These are phyloP conservation scores for Tetragonula clypearis DNA, from an alignment of 1,140 invertebrate genomes.

Conservation along the genomic window DNA sequence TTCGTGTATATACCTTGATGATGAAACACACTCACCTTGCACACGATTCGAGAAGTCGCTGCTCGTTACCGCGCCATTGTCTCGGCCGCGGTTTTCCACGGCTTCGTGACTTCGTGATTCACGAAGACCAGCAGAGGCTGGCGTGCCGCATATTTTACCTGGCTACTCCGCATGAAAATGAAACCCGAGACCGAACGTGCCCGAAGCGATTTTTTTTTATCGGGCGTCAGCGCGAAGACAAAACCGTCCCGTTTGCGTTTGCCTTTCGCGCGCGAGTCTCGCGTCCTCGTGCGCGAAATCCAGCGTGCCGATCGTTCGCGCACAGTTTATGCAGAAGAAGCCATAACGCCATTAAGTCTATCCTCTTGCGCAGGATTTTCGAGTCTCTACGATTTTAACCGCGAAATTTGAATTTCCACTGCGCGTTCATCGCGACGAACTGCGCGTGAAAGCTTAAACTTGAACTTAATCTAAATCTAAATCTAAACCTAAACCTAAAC, in stretches of 20 bases:
- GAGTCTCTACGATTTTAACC: too few relatives aligned
- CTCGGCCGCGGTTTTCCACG: conserved; percentile 22
- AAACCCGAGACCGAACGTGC: conserved; percentile 48
- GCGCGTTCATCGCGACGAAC: too few relatives aligned
- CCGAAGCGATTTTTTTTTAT: conserved; percentile 39
- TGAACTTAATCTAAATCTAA: too few relatives aligned
- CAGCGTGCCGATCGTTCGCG: background rate
- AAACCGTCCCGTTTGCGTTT: conserved; percentile 6
- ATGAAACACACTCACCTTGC: conserved; percentile 46
- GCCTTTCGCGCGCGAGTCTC: conserved; percentile 24
- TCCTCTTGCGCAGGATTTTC: too few relatives aligned
- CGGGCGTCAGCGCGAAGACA: conserved; percentile 6
- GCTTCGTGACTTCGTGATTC: conserved; percentile 55
- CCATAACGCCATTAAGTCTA: too few relatives aligned
- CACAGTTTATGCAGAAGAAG: background rate
- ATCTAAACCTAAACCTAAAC: too few relatives aligned
- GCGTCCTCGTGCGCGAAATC: background rate
- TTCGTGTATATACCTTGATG: background rate
- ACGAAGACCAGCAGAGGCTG: conserved; percentile 21
- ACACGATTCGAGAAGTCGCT: conserved; percentile 43
- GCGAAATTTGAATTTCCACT: too few relatives aligned
- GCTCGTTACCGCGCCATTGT: conserved; percentile 58
- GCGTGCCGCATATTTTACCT: conserved; percentile 41
- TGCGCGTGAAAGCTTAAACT: too few relatives aligned
- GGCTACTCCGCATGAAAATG: conserved; percentile 46